These are phyloP conservation scores for Apteryx owenii DNA, from an alignment of 2,113 vertebrate genomes.

Conservation along the genomic window DNA sequence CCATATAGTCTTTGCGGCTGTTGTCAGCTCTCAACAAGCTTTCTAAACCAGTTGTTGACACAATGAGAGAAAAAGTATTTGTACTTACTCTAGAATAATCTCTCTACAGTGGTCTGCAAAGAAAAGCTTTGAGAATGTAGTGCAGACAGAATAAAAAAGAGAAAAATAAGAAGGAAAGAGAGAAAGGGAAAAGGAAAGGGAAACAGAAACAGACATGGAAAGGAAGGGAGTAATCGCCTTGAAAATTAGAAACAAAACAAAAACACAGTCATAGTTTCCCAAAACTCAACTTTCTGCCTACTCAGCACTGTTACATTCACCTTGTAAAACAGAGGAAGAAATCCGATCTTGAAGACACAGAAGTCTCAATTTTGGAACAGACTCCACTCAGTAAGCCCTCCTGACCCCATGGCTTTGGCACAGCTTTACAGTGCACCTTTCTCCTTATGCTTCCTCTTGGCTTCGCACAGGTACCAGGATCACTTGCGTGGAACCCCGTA, in stretches of 20 bases:
- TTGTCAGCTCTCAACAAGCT: background rate
- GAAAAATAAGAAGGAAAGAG: background rate
- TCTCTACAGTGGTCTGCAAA: background rate
- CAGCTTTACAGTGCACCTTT: background rate
- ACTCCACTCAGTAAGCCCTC: background rate
- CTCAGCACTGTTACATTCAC: background rate
- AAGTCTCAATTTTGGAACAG: background rate
- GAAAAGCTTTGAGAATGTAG: background rate
- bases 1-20: background rate
- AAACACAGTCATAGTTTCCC: background rate
- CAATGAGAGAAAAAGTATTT: background rate
- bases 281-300: background rate
- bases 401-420: background rate
- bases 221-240: background rate
- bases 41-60: background rate
- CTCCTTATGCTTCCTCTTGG: background rate
- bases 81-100: background rate
- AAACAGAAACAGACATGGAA: background rate
- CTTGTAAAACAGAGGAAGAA: background rate
- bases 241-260: background rate
- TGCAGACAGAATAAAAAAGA: background rate
- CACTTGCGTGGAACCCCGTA: background rate
- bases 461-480: background rate
- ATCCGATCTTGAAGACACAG: background rate
- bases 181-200: too few relatives aligned